A percentile compares a stretch with the other conserved stretches of the same genome.
Conservation (phyloP, 2,797 vertebrate species). For the Rhinophrynus dorsalis region DNA sequence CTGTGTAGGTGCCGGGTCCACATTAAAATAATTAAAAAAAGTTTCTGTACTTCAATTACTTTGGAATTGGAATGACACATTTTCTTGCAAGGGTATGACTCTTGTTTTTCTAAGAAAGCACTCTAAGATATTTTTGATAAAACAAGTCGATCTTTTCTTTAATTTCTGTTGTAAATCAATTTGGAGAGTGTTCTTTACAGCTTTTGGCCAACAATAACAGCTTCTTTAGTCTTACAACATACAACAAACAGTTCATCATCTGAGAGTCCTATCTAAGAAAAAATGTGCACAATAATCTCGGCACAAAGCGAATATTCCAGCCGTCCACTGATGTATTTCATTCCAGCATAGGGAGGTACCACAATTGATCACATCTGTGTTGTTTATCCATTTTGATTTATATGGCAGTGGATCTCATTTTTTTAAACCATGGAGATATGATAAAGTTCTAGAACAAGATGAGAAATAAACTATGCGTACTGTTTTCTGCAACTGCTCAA, state of each 20-base stretch:
- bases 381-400: conserved; percentile 14
- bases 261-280: conserved; percentile 15
- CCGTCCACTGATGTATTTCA: conserved; percentile 20
- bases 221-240: conserved; percentile 2
- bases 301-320: conserved; percentile 11
- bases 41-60: too few species aligned
- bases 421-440: conserved; percentile 16
- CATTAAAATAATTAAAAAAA: too few species aligned
- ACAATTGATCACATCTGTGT: conserved; percentile 26
- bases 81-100: too few species aligned
- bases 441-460: conserved; percentile 27
- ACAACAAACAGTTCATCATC: conserved; percentile 10
- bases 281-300: conserved; percentile 12
- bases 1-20: too few species aligned
- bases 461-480: neutral
- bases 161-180: too few species aligned
- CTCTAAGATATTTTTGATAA: too few species aligned
- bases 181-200: neutral
- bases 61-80: too few species aligned
- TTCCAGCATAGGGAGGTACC: conserved; percentile 31
- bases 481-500: conserved; percentile 9
- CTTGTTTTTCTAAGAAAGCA: too few species aligned
- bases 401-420: conserved; percentile 33
- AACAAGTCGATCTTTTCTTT: too few species aligned
- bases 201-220: conserved; percentile 4